Evolutionary conservation across 2,888 invertebrate genomes (phyloP), one percentile per base, ranked within the genome.

Genomic region (Callimorpha dominula): DNA sequence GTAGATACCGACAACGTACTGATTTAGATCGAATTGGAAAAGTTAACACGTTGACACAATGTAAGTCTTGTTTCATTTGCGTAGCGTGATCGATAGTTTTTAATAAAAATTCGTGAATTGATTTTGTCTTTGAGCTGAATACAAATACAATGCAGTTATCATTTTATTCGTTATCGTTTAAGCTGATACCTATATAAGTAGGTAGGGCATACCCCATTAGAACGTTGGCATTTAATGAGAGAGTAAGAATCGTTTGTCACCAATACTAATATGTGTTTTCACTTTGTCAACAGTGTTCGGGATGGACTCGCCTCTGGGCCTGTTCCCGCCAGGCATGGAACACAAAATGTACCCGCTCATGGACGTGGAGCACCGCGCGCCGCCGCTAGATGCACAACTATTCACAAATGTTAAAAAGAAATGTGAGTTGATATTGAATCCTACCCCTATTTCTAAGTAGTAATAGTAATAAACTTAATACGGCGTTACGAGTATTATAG

Each of bases 261-360:
- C 14, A 43, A 17, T 64, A 42, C 63, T 64, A n/a, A 57, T 57
- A 9, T 57, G 8, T 63, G 5, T 50, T 63, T 63, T 64, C 70
- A 74, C 63, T 77, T 88, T 89, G 84, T 88, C 87, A 31, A 31
- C 95, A 97, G 97, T 97, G 97, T 97, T 97, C 91, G 97, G 97
- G 40, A 94, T 97, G 88, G 97, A 97, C 88, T 97, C 97, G 7
- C 97, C 97, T 1, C 93, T 97, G 89, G 97, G 97, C 50, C 95
- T 98, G 78, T 98, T 98, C 92, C 97, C 97, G 65, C 97, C 97
- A 50, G 97, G 97, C 80, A 96, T 98, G 93, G 98, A 98, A 86
- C 97, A 97, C 87, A 97, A 97, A 91, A 95, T 97, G 89, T 97
- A 97, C 89, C 97, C 97, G 7, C 95, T 98, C 74, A 97, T 98